Base-by-base conservation (phyloP, 2,113 vertebrate genomes). In the Kryptolebias marmoratus region DNA sequence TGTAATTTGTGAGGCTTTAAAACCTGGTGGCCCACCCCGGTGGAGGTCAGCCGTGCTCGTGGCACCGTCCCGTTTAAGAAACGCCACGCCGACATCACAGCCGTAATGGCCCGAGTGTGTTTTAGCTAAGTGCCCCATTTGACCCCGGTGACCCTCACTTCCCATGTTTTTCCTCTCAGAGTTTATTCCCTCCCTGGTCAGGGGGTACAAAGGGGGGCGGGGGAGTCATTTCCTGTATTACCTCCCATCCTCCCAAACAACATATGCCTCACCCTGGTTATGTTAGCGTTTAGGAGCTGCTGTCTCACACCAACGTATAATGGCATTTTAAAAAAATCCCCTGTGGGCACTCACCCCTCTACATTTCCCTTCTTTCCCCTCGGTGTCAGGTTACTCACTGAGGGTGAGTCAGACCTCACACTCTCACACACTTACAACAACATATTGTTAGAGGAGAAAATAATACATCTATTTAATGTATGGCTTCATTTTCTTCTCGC, bases 141-240 rank as follows among this genome's bases (percentile, higher is more conserved):
- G 79, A 83, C 83, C 85, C 54, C 50, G 0, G 9, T 58, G 81
- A 83, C 83, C 86, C 68, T 39, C 55, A 13, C 75, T 80, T 77
- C 77, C 69, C 47, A 50, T 67, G 82, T 78, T 86, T 75, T 14
- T 87, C 48, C 74, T 83, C 73, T 58, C 54, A 61, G 64, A 69
- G 61, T 70, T 77, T 54, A 73, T 71, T 47, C 50, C 61, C 64
- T 63, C 66, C 0, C 66, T 58, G 12, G 36, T 76, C 16, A 31
- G 39, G 55, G 22, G 67, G 77, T 39, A 31, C 56, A 45, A 18
- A 3, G 13, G 6, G 22, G 18, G 80, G 50, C 0, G 4, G 66
- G 22, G 54, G 77, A 79, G 75, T 78, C 86, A 86, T 90, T 90
- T 91, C 85, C 84, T 86, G 87, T 81, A 90, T 82, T 82, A 83